A percentile compares a stretch with the other conserved stretches of the same genome.
These are phyloP conservation scores for Pungitius pungitius DNA, from an alignment of 2,113 vertebrate genomes.

Conservation along the genomic window DNA sequence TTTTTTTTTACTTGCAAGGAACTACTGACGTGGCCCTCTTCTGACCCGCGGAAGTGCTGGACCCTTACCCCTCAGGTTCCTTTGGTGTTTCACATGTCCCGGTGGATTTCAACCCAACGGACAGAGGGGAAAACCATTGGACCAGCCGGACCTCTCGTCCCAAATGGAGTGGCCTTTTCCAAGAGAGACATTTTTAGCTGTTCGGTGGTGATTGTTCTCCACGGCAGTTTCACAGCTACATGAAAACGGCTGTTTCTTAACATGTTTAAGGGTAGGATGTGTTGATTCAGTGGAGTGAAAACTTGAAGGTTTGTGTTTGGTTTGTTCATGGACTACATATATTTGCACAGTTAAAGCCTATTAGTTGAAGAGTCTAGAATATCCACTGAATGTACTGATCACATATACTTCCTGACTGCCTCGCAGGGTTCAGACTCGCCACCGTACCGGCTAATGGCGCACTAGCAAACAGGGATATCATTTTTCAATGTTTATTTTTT, in stretches of 20 bases:
- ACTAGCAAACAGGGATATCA: slow-evolving; percentile 30
- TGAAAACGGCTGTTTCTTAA: slow-evolving; percentile 35
- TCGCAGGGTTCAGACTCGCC: slow-evolving; percentile 3
- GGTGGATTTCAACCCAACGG: slow-evolving; percentile 30
- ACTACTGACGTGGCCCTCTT: slow-evolving; percentile 72
- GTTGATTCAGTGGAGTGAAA: slow-evolving; percentile 50
- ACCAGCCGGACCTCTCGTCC: slow-evolving; percentile 38
- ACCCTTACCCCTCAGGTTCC: slow-evolving; percentile 36
- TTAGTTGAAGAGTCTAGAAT: slow-evolving; percentile 34
- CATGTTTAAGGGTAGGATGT: slow-evolving; percentile 32
- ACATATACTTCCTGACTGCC: slow-evolving; percentile 41
- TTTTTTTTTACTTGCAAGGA: slow-evolving; percentile 41
- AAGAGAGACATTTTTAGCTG: slow-evolving; percentile 35
- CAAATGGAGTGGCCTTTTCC: slow-evolving; percentile 62
- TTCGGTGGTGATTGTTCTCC: slow-evolving; percentile 35
- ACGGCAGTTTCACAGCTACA: slow-evolving; percentile 22
- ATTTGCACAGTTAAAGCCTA: slow-evolving; percentile 59
- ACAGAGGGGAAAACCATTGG: slow-evolving; percentile 8
- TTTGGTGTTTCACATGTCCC: slow-evolving; percentile 24
- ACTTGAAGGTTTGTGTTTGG: slow-evolving; percentile 64
- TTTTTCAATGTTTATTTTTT: slow-evolving; percentile 22
- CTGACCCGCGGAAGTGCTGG: slow-evolving; percentile 57
- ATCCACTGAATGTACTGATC: slow-evolving; percentile 61
- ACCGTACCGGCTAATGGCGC: slow-evolving; percentile 16
- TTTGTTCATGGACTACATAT: slow-evolving; percentile 36